Percentiles rank a stretch among this genome's conserved stretches.
These are phyloP conservation scores for Motacilla tschutschensis DNA, from an alignment of 2,113 vertebrate species.

Conservation along the genomic window DNA sequence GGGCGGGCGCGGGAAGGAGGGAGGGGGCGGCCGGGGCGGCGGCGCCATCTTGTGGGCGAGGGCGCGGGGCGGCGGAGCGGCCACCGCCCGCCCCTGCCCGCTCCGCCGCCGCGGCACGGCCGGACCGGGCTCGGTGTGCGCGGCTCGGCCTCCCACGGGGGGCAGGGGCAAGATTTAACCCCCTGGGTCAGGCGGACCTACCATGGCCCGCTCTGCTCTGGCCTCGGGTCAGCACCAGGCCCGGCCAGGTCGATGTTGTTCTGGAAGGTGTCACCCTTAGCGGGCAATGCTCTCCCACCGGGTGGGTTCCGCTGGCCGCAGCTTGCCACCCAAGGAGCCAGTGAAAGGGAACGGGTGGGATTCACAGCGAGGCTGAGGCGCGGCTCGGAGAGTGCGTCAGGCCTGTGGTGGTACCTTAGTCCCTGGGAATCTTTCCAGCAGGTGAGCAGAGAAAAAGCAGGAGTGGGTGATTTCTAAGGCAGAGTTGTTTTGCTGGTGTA, in stretches of 20 bases:
- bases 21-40: background rate
- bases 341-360: background rate
- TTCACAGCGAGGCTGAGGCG: rapidly evolving
- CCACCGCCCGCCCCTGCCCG: background rate
- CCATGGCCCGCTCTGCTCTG: background rate
- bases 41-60: constrained; percentile 49
- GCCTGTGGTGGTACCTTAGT: background rate
- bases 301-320: rapidly evolving
- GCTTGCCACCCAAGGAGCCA: background rate
- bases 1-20: background rate
- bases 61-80: background rate
- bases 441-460: background rate
- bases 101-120: background rate
- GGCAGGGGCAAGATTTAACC: rapidly evolving
- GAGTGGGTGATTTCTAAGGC: background rate
- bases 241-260: background rate
- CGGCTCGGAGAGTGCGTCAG: background rate
- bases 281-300: background rate
- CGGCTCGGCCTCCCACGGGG: rapidly evolving
- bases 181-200: background rate
- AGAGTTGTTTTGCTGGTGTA: background rate
- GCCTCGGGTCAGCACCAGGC: background rate
- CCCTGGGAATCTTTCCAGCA: background rate
- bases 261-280: background rate
- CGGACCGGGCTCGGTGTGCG: rapidly evolving